Evolutionary conservation across 2,888 invertebrate species (phyloP).

Genomic region (Acanthopleura granulata): DNA sequence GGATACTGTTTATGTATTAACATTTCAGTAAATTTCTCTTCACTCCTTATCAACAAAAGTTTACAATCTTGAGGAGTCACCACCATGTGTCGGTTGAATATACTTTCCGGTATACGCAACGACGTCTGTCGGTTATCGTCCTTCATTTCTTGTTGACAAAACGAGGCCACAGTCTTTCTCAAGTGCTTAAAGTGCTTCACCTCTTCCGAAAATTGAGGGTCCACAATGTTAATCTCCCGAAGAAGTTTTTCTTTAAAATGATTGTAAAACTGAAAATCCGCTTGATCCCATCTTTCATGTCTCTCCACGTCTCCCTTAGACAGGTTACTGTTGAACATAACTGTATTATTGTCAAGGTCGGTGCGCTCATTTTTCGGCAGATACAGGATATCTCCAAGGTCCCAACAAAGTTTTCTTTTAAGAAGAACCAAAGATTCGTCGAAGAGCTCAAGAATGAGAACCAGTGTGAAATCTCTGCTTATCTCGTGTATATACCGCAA

Average conservation of each 20-base stretch:
- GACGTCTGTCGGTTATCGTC: neutral
- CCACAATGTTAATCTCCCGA: neutral
- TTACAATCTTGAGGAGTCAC: neutral
- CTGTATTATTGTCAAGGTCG: neutral
- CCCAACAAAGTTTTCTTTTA: conserved; percentile 44
- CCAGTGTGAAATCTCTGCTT: conserved; percentile 39
- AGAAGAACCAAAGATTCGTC: conserved; percentile 50
- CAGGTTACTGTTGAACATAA: neutral
- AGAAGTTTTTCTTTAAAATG: neutral
- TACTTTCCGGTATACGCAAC: neutral
- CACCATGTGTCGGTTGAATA: neutral
- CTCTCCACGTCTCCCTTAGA: neutral
- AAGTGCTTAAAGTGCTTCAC: neutral
- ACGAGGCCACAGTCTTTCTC: neutral
- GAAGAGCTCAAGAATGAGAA: conserved; percentile 47
- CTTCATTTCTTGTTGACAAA: neutral
- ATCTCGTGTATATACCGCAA: conserved; percentile 31
- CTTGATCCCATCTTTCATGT: conserved; percentile 23
- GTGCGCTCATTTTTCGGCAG: conserved; percentile 34
- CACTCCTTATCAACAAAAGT: neutral
- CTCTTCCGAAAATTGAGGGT: neutral
- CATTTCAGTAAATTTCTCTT: neutral
- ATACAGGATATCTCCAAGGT: conserved; percentile 42
- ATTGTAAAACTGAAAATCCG: conserved; percentile 4
- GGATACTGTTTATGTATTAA: neutral